These are phyloP conservation scores for Heliconius melpomene DNA, from an alignment of 1,140 invertebrate species.

Conservation along the genomic window DNA sequence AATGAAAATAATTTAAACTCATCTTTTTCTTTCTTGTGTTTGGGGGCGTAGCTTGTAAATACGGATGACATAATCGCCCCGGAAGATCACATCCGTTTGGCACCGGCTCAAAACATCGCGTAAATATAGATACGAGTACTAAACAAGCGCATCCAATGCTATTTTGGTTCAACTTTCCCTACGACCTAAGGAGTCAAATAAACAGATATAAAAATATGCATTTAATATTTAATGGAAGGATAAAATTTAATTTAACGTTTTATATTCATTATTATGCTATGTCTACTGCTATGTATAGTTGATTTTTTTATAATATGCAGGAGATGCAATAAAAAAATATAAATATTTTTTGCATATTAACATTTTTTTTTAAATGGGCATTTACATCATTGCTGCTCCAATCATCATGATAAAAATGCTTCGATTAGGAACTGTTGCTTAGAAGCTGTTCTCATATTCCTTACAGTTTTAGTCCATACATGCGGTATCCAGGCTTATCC, in stretches of 20 bases:
- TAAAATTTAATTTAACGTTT: neutral
- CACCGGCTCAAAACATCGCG: constrained; percentile 52
- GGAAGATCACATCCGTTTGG: constrained; percentile 75
- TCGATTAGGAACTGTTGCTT: no score
- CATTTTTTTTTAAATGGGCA: no score
- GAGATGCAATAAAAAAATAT: no score
- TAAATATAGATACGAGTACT: constrained; percentile 49
- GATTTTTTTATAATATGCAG: no score
- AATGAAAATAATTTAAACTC: neutral
- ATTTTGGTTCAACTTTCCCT: constrained; percentile 28
- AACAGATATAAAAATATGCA: neutral
- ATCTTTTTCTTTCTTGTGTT: neutral
- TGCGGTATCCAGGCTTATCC: no score
- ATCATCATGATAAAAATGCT: no score
- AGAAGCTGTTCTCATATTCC: no score
- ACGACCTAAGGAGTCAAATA: neutral
- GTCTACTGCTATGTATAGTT: no score
- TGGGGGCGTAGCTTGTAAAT: constrained; percentile 40
- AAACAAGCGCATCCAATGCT: constrained; percentile 46
- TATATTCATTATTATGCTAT: no score
- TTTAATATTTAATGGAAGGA: neutral
- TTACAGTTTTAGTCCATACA: no score
- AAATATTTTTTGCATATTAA: no score
- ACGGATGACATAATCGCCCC: constrained; percentile 67
- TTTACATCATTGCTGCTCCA: no score